These are phyloP conservation scores for Eulemur macaco DNA, from an alignment of 2,113 vertebrate species.

Conservation along the genomic window DNA sequence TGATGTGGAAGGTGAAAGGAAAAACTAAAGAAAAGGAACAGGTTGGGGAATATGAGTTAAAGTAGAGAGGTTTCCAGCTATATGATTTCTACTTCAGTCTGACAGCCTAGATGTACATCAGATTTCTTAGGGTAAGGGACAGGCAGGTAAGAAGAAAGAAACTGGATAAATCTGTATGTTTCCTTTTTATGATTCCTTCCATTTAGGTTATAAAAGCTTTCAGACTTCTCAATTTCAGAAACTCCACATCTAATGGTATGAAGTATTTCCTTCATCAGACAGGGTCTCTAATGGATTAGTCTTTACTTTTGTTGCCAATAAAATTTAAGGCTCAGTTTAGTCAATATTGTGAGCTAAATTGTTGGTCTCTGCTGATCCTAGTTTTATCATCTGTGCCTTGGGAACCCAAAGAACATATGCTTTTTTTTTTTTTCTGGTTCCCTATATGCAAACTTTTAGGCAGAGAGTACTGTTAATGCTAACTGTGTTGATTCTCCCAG, in stretches of 20 bases:
- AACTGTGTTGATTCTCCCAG: not conserved
- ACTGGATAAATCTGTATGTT: not conserved
- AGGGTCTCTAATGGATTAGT: not conserved
- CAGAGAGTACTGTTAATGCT: not conserved
- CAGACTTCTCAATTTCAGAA: not conserved
- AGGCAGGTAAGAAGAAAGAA: not conserved
- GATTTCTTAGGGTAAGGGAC: not conserved
- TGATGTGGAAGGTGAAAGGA: not conserved
- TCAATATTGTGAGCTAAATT: not conserved
- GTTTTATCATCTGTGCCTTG: not conserved
- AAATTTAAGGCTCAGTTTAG: not conserved
- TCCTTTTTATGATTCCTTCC: not conserved
- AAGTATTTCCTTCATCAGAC: not conserved
- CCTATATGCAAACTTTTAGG: not conserved
- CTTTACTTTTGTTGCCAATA: not conserved
- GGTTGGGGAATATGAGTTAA: not conserved
- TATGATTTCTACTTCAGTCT: not conserved
- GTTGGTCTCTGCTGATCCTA: not conserved
- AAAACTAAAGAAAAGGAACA: not conserved
- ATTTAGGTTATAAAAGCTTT: not conserved
- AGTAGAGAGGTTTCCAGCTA: not conserved
- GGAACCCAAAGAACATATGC: not conserved
- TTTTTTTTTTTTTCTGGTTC: not conserved
- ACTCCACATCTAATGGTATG: not conserved
- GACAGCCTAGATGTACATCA: not conserved